These are phyloP conservation scores for Pseudorectes ferrugineus DNA, from an alignment of 2,113 vertebrate species.

Conservation along the genomic window DNA sequence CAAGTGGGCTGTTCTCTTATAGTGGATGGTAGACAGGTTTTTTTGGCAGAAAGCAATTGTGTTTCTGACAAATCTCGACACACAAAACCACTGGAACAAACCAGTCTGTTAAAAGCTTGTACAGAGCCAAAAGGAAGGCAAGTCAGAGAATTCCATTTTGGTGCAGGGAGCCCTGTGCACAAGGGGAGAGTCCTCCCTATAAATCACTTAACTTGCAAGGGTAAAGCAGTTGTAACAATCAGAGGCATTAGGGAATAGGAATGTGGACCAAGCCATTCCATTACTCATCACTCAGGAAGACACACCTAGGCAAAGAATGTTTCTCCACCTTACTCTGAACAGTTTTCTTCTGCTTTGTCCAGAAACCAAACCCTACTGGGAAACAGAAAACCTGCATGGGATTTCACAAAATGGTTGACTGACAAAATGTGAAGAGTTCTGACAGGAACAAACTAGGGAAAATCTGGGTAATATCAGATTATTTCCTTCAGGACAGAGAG, in stretches of 20 bases:
- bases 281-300: slow-evolving; percentile 23
- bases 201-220: neutral
- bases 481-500: neutral
- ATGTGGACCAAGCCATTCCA: neutral
- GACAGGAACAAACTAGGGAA: neutral
- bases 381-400: accelerated
- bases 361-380: neutral
- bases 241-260: neutral
- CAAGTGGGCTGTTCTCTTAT: neutral
- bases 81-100: neutral
- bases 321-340: neutral
- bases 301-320: slow-evolving; percentile 20
- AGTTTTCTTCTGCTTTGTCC: neutral
- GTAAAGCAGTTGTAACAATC: neutral
- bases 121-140: neutral
- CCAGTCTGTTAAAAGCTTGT: neutral
- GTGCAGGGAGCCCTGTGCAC: neutral
- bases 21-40: neutral
- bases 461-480: neutral
- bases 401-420: neutral
- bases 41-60: neutral
- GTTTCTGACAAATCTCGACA: neutral
- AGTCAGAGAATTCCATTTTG: neutral
- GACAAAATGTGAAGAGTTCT: neutral
- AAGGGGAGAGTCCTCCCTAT: neutral